These are phyloP conservation scores for Aphidoletes aphidimyza DNA, from an alignment of 2,888 invertebrate species.

Conservation along the genomic window DNA sequence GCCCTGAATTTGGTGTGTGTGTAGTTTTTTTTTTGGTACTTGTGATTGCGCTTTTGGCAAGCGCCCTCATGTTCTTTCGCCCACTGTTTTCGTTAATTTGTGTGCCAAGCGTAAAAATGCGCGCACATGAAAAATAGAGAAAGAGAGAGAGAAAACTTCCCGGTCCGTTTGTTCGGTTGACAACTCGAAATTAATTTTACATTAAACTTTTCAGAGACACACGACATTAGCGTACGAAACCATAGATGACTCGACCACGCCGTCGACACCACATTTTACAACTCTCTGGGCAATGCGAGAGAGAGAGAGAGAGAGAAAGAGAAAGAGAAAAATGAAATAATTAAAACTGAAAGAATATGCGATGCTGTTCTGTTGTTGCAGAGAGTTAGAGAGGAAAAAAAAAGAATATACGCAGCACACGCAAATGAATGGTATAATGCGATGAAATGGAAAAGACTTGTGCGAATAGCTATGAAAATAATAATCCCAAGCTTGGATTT, in stretches of 20 bases:
- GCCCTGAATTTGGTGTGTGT: no score
- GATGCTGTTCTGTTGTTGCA: no score
- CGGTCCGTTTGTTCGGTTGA: constrained; percentile 25
- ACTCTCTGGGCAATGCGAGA: neutral
- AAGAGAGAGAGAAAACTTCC: no score
- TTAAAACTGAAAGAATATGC: constrained; percentile 5
- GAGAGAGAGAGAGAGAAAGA: neutral
- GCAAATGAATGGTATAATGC: neutral
- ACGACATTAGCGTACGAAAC: constrained; percentile 51
- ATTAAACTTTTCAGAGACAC: constrained; percentile 8
- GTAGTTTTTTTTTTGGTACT: no score
- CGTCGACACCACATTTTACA: constrained; percentile 18
- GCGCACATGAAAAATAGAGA: neutral
- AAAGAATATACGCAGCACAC: neutral
- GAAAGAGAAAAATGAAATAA: constrained; percentile 36
- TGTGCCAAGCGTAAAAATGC: neutral
- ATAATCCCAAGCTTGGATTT: constrained; percentile 38
- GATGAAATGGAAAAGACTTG: constrained; percentile 30
- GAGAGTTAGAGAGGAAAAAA: neutral
- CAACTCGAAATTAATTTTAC: constrained; percentile 46
- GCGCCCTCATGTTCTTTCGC: no score
- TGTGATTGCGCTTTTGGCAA: no score
- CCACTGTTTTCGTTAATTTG: neutral
- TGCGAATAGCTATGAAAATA: neutral
- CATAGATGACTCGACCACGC: constrained; percentile 27